A percentile compares a stretch with the other conserved stretches of the same genome.
These are phyloP conservation scores for Okamejei kenojei DNA, from an alignment of 2,797 vertebrate genomes.

Conservation along the genomic window DNA sequence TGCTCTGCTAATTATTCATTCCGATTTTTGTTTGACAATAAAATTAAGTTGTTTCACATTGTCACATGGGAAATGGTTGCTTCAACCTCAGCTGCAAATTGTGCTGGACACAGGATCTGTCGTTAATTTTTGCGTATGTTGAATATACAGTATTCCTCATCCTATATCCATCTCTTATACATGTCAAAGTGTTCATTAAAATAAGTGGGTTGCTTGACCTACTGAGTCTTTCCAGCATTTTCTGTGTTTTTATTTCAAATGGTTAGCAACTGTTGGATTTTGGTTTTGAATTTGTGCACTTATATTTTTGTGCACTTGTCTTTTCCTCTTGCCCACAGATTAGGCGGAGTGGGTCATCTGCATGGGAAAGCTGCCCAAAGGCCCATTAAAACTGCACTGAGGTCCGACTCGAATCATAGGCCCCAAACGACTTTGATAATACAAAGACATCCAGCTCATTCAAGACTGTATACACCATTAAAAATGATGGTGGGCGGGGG, in stretches of 20 bases:
- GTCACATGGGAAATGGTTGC: not conserved
- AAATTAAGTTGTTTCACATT: not conserved
- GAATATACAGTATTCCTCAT: too few species aligned
- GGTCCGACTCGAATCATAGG: not conserved
- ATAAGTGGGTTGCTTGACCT: too few species aligned
- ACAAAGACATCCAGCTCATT: not conserved
- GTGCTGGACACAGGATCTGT: too few species aligned
- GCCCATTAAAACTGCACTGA: not conserved
- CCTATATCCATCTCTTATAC: too few species aligned
- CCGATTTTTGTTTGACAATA: not conserved
- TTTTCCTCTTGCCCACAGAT: not conserved
- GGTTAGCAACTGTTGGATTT: too few species aligned
- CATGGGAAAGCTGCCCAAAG: not conserved
- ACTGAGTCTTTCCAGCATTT: too few species aligned
- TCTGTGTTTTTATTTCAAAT: too few species aligned
- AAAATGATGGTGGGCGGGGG: not conserved
- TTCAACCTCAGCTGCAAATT: too few species aligned
- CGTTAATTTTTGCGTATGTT: too few species aligned
- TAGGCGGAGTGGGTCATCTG: not conserved
- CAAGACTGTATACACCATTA: not conserved
- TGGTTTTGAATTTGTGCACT: not conserved
- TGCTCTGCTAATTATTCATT: constrained; percentile 5
- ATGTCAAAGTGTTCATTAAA: too few species aligned
- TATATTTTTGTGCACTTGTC: not conserved
- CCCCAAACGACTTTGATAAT: not conserved